phyloP scores from a whole-genome alignment of 2,113 vertebrate genomes.

The Dendropsophus ebraccatus region DNA sequence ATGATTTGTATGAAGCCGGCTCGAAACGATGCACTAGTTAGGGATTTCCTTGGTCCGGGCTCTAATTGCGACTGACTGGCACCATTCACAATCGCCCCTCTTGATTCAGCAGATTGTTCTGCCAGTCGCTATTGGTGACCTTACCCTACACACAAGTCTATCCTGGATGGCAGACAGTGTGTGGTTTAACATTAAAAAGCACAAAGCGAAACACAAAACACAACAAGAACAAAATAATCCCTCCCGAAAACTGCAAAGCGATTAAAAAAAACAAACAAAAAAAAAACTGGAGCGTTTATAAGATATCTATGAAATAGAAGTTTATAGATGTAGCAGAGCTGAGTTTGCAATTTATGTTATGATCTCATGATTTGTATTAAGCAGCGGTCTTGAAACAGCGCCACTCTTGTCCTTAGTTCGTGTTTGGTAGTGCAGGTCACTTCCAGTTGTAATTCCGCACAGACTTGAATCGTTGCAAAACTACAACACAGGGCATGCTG shows the following conservation, averaged over 20 bases:
- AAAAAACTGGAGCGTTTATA: background rate
- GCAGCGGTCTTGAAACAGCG: no score
- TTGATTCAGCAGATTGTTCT: slow-evolving; percentile 92
- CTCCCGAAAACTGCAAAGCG: background rate
- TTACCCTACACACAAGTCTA: slow-evolving; percentile 83
- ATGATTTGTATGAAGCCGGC: slow-evolving; percentile 92
- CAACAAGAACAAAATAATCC: background rate
- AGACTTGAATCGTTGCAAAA: no score
- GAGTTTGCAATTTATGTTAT: background rate
- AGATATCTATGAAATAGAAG: background rate
- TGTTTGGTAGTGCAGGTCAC: no score
- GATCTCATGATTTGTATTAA: no score
- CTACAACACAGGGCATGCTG: no score
- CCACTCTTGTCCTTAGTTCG: no score
- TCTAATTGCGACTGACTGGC: slow-evolving; percentile 99
- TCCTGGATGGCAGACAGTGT: slow-evolving; percentile 78
- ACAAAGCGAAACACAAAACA: background rate
- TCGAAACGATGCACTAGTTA: slow-evolving; percentile 82
- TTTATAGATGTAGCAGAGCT: background rate
- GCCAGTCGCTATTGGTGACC: slow-evolving; percentile 88
- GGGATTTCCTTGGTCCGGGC: slow-evolving; percentile 86
- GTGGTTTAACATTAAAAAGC: slow-evolving; percentile 24
- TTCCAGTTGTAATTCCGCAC: no score
- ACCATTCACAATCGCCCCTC: slow-evolving; percentile 94
- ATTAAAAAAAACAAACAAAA: background rate